phyloP scores from a whole-genome alignment of 2,888 invertebrate genomes.

The Aspidapion aeneum region DNA sequence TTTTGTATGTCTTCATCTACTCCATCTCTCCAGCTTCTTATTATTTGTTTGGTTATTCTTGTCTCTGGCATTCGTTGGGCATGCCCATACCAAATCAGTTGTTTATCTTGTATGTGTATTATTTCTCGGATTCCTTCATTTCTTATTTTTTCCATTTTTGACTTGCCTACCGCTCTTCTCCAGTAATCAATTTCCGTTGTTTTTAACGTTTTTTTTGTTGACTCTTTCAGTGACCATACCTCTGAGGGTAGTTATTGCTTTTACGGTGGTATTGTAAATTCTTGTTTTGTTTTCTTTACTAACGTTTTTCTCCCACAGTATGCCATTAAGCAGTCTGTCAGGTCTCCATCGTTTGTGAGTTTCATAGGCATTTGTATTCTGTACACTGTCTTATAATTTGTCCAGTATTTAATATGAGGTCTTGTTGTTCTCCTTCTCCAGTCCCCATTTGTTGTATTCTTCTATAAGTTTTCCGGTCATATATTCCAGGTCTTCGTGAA shows the following conservation, averaged over 20 bases:
- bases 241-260: neutral
- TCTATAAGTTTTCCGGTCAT: neutral
- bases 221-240: neutral
- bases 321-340: neutral
- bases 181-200: neutral
- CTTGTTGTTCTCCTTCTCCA: too few relatives aligned
- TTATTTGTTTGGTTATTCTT: too few relatives aligned
- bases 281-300: constrained; percentile 1
- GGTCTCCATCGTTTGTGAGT: neutral
- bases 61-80: too few relatives aligned
- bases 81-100: neutral
- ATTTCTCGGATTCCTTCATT: neutral
- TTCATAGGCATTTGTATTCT: constrained; percentile 2
- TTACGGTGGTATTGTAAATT: neutral
- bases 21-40: neutral
- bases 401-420: neutral
- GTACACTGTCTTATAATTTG: neutral
- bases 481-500: neutral
- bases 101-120: neutral
- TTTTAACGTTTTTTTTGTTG: neutral
- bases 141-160: neutral
- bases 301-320: neutral
- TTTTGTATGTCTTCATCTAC: neutral
- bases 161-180: neutral
- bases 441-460: neutral